These are phyloP conservation scores for Meda fulgida DNA, from an alignment of 2,797 vertebrate genomes.

Conservation along the genomic window DNA sequence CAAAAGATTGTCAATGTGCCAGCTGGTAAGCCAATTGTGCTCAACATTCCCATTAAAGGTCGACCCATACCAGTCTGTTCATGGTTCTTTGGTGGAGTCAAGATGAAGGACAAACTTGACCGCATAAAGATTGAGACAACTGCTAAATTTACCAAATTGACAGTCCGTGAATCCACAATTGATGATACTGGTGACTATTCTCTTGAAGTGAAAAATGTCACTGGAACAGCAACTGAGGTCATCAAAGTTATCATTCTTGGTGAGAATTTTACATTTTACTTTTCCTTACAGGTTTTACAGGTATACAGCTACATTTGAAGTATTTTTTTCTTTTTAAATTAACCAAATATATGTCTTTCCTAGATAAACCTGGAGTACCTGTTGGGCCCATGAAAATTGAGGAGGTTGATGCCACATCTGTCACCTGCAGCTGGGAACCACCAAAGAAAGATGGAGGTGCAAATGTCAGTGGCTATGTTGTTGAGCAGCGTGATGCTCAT, in stretches of 20 bases:
- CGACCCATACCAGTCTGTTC: conserved; percentile 86
- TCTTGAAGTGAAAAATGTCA: conserved; percentile 90
- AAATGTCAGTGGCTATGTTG: conserved; percentile 91
- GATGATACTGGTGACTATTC: conserved; percentile 92
- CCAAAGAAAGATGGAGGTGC: conserved; percentile 96
- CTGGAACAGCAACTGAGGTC: conserved; percentile 86
- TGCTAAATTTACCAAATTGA: conserved; percentile 84
- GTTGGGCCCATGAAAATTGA: conserved; percentile 90
- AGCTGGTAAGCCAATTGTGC: conserved; percentile 89
- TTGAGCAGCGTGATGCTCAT: conserved; percentile 96
- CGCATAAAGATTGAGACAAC: conserved; percentile 91
- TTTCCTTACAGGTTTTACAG: background rate
- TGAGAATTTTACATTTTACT: conserved; percentile 72
- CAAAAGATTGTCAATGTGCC: conserved; percentile 93
- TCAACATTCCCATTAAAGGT: conserved; percentile 89
- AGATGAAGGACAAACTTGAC: conserved; percentile 92
- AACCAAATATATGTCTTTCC: conserved; percentile 48
- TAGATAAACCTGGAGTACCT: conserved; percentile 95
- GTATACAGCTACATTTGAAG: conserved; percentile 24
- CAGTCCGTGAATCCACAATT: conserved; percentile 94
- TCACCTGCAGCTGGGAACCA: conserved; percentile 91
- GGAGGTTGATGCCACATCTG: conserved; percentile 88
- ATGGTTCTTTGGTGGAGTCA: conserved; percentile 90
- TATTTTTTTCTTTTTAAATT: background rate
- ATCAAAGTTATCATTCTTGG: conserved; percentile 97